Base-by-base conservation (phyloP, 2,888 invertebrate genomes). In the Zygogramma bicolorata region DNA sequence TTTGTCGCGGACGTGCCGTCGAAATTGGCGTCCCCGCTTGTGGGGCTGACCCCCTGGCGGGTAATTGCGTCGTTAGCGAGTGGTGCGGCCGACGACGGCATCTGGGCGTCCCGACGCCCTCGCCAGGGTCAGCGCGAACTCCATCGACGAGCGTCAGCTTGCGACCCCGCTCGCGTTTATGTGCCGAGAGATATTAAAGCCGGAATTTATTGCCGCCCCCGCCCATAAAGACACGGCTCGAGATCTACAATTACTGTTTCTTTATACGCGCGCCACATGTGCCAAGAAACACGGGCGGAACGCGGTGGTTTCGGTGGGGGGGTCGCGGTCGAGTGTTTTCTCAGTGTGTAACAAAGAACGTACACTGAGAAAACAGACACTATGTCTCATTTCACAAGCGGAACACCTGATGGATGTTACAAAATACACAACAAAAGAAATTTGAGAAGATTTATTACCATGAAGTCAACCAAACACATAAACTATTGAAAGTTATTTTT, bases 141-240 rank as follows among this genome's bases (percentile, higher is more conserved):
- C 84, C 83, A 84, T 84, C 85, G 83, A 81, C 57, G 70, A 81
- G 86, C 87, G 87, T 86, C 87, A 87, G 87, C 87, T 87, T 87
- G 87, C 85, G 85, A 85, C 84, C 85, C 84, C 81, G 79, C 80
- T n/a, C n/a, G 79, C 81, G 83, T 86, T 85, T 86, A 85, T 85
- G 84, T 84, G 84, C 81, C 79, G 83, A 83, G 82, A 84, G 86
- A 86, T 87, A 87, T 87, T 87, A 87, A 87, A 86, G 84, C 80
- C 79, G 82, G 82, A 86, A 87, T 87, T 87, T 87, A 87, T 86
- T 77, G 84, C 83, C 78, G 79, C 78, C 81, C 81, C 60, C 25
- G 63, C 18, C 46, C 81, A 83, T 83, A 83, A 83, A 82, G 82
- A 82, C 81, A 81, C 80, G 77, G 79, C 78, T 77, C 77, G 79